These are phyloP conservation scores for Brachypodius melanocephalos DNA, from an alignment of 2,113 vertebrate genomes.

Conservation along the genomic window DNA sequence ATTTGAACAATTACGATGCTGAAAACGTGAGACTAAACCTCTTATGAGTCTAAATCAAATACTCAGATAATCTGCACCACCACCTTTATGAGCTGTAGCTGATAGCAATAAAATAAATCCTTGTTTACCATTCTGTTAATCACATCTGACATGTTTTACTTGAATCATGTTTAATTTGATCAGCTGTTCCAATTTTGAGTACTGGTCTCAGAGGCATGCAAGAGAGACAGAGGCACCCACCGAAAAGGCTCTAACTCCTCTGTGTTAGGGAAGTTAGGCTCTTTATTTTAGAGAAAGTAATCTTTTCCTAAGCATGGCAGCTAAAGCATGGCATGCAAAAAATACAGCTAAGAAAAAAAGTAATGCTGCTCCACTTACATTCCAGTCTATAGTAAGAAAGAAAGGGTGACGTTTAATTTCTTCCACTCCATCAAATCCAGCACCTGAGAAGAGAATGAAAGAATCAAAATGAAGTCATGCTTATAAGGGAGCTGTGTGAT, in stretches of 20 bases:
- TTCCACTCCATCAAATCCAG: conserved; percentile 91
- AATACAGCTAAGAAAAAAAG: background rate
- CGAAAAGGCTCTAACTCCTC: background rate
- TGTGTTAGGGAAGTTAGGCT: background rate
- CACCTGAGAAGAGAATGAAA: conserved; percentile 75
- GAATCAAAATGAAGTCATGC: background rate
- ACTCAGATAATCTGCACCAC: background rate
- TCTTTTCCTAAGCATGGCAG: background rate
- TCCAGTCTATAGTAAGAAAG: conserved; percentile 92
- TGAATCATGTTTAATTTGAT: background rate
- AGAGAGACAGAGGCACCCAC: background rate
- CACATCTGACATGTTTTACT: background rate
- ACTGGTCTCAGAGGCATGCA: background rate
- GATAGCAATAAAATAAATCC: conserved; percentile 5
- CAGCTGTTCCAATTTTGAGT: background rate
- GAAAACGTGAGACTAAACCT: background rate
- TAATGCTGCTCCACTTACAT: conserved; percentile 73
- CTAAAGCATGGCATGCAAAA: background rate
- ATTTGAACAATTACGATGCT: background rate
- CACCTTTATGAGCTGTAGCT: background rate
- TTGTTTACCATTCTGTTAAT: background rate
- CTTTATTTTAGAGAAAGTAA: background rate
- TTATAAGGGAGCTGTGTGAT: background rate
- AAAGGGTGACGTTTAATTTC: conserved; percentile 94
- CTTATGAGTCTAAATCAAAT: background rate